Base-by-base conservation (phyloP, 1,140 invertebrate genomes). In the Drosophila sechellia region DNA sequence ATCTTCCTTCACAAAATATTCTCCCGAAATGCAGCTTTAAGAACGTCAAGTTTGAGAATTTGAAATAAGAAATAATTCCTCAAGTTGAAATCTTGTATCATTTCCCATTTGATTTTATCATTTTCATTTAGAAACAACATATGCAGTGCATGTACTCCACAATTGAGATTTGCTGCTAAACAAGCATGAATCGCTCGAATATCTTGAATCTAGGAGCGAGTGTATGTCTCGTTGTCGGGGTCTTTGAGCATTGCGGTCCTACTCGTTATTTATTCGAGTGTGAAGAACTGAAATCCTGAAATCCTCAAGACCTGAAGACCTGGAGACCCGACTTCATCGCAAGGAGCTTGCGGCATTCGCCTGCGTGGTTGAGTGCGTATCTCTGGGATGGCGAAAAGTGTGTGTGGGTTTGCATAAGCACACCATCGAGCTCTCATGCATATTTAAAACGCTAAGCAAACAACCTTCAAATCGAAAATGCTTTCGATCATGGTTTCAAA, bases 391-490 rank as follows among this genome's bases (percentile, higher is more conserved):
- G 1, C 3, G 22, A 45, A 45, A 45, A 17, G 31, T n/a, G 12
- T 37, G 55, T 39, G 39, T 12, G 10, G 27, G 10, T 48, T 13
- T 10, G 69, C 61, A 77, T 83, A 83, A 74, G 56, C 69, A 83
- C 73, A 68, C 48, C 25, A 4, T 15, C 27, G 25, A 27, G 5
- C 75, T 81, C 61, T 81, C 61, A 81, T 81, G 64, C 61, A 81
- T 74, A 81, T 81, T 81, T 81, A 53, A 81, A 81, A 74, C 64
- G 74, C 68, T 69, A 68, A 77, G 68, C 40, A 39, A 12, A 64
- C 73, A 81, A 77, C 60, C 58, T 78, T 80, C 73, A 61, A 78
- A 71, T 78, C 65, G 78, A 81, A 80, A 80, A 73, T 61, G 58
- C 22, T 71, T 71, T 52, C 42, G 43, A 45, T 56, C 34, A 61